Base-by-base conservation (phyloP, 2,797 vertebrate species). In the Clarias platycephalus region DNA sequence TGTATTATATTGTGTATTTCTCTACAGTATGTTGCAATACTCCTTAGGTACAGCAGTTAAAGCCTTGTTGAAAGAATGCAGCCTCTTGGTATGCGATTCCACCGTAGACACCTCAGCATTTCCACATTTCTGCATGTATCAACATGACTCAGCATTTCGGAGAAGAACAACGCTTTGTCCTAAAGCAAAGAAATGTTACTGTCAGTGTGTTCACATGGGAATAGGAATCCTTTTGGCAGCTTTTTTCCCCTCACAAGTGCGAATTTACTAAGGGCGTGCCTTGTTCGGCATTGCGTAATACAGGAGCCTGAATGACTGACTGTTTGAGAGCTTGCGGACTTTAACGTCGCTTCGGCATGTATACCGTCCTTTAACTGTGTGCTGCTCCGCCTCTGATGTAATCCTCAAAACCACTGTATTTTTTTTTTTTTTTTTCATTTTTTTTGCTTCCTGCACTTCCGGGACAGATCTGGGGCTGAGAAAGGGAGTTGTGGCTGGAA, bases 221-320 rank as follows among this genome's bases (percentile, higher is more conserved):
- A 80, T 66, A 55, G 37, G 70, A 76, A 64, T 77, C 15, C 5
- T 86, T 80, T 60, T 79, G 34, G 80, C 16, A 76, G 78, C 2
- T 24, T 8, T 18, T 87, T 66, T 55, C 10, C 26, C 9, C 62
- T 53, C 72, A 20, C 72, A 86, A 16, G 49, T 26, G 8, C 16
- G 6, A 71, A 67, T 87, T 85, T 85, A 80, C 83, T 37, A 40
- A 86, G 79, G 88, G 88, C n/a, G 87, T 85, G 77, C 16, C 85
- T 58, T 57, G 75, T 31, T 86, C 53, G 0, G 64, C 80, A 72
- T 74, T 85, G 60, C 79, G 75, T 87, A 84, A 89, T 37, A 55
- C 74, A 70, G 77, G 62, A 82, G 82, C 81, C 76, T 77, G 44
- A 67, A 67, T 62, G 81, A 85, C 78, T 76, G 82, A 55, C 80